Conservation (phyloP, 2,113 vertebrate species). For the Dendropsophus ebraccatus region DNA sequence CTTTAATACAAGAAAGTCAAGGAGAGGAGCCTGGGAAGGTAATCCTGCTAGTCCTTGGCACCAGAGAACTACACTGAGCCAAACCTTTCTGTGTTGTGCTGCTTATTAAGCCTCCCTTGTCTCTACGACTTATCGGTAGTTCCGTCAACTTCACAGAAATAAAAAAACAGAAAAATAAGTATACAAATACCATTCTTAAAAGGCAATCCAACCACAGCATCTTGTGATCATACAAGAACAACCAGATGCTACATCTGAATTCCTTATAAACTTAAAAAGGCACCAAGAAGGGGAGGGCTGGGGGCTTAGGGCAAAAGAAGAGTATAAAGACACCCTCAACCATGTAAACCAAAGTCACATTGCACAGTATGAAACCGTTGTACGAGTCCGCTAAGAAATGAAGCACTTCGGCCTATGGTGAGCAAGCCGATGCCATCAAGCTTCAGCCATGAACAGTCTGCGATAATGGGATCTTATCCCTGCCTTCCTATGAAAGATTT, state of each 20-base stretch:
- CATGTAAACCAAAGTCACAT: neutral
- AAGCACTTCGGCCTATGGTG: neutral
- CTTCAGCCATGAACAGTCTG: neutral
- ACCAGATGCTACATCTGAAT: neutral
- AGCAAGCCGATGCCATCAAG: neutral
- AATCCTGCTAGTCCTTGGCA: neutral
- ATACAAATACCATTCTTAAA: neutral
- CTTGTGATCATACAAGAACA: neutral
- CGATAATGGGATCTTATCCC: neutral
- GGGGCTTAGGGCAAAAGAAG: neutral
- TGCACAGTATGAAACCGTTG: no score
- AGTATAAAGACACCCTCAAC: neutral
- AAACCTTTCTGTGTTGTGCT: neutral
- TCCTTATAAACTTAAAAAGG: slow-evolving; percentile 24
- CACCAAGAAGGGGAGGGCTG: neutral
- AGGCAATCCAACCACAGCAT: neutral
- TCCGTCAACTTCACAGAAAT: neutral
- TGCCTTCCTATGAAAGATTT: neutral
- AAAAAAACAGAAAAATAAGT: neutral
- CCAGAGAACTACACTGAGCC: neutral
- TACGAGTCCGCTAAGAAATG: neutral
- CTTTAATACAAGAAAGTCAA: neutral
- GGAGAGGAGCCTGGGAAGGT: neutral
- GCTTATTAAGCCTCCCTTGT: neutral
- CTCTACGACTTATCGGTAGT: neutral